These are phyloP conservation scores for Drosophila sproati DNA, from an alignment of 1,140 invertebrate species.

Conservation along the genomic window DNA sequence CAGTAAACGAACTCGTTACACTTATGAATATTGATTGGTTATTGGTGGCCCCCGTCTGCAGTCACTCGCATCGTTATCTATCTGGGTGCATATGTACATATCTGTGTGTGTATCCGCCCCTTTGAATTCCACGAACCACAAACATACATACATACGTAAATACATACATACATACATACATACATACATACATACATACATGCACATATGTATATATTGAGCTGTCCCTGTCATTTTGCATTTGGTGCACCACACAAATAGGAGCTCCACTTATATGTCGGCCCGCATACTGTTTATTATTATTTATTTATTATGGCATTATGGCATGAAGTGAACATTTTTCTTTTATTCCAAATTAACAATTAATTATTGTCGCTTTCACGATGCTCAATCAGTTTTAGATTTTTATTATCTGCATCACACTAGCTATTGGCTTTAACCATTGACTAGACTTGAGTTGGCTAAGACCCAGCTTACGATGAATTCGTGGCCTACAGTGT, in stretches of 20 bases:
- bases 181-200: not conserved
- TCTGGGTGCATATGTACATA: too few species aligned
- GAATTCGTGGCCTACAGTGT: too few species aligned
- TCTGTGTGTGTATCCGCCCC: conserved; percentile 38
- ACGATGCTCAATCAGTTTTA: too few species aligned
- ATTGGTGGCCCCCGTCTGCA: conserved; percentile 47
- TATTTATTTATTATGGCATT: not conserved
- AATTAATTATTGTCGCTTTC: not conserved
- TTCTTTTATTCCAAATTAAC: not conserved
- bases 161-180: not conserved
- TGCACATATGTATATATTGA: not conserved
- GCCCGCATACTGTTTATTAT: not conserved
- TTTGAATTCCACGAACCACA: conserved; percentile 12
- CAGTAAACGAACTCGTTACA: conserved; percentile 59
- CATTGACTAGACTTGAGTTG: too few species aligned
- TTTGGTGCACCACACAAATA: conserved; percentile 44
- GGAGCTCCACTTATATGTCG: not conserved
- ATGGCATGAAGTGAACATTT: not conserved
- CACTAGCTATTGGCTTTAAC: too few species aligned
- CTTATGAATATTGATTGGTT: conserved; percentile 80
- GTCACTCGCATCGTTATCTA: too few species aligned
- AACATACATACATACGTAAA: not conserved
- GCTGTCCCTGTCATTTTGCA: conserved; percentile 55
- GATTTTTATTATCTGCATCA: too few species aligned
- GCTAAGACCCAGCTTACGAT: too few species aligned